Evolutionary conservation across 30 jellyfish, hydroid and myxozoan genomes (phyloP).

Genomic region (Cassiopea andromeda): DNA sequence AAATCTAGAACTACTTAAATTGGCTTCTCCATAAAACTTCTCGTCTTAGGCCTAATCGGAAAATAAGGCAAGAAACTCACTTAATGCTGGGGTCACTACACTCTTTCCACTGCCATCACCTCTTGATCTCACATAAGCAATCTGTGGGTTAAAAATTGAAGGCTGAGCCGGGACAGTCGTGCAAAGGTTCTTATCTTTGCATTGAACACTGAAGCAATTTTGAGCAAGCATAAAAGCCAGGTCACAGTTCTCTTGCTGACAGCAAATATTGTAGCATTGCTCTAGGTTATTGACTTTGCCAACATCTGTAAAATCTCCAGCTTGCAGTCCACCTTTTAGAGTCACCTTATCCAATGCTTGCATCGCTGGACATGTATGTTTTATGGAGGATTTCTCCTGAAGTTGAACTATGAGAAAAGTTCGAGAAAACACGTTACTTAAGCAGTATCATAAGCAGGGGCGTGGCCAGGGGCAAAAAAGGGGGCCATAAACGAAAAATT

Average conservation of each 20-base stretch:
- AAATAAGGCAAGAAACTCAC: not conserved
- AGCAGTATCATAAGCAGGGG: no score
- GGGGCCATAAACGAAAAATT: no score
- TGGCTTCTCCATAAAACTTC: no score
- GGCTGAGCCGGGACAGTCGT: slow-evolving; percentile 97
- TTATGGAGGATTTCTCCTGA: slow-evolving; percentile 73
- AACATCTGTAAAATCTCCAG: slow-evolving; percentile 98
- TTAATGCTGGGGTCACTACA: slow-evolving; percentile 35
- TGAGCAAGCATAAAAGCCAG: slow-evolving; percentile 98
- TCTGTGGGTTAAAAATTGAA: slow-evolving; percentile 96
- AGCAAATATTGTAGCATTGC: slow-evolving; percentile 96
- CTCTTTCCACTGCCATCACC: slow-evolving; percentile 33
- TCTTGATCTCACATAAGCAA: slow-evolving; percentile 85
- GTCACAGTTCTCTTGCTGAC: slow-evolving; percentile 95
- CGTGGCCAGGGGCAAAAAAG: no score
- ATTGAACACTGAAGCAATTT: slow-evolving; percentile 96
- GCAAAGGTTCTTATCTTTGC: slow-evolving; percentile 92
- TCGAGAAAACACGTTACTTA: no score
- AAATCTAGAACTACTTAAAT: no score
- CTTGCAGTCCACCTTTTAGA: slow-evolving; percentile 97
- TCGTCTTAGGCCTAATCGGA: not conserved
- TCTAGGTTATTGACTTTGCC: slow-evolving; percentile 85
- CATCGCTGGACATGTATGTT: slow-evolving; percentile 84
- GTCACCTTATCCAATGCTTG: slow-evolving; percentile 88
- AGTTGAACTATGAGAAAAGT: slow-evolving; percentile 63